A percentile compares a stretch with the other conserved stretches of the same genome.
These are phyloP conservation scores for Trichonephila clavata DNA, from an alignment of 1,140 invertebrate species.

Conservation along the genomic window DNA sequence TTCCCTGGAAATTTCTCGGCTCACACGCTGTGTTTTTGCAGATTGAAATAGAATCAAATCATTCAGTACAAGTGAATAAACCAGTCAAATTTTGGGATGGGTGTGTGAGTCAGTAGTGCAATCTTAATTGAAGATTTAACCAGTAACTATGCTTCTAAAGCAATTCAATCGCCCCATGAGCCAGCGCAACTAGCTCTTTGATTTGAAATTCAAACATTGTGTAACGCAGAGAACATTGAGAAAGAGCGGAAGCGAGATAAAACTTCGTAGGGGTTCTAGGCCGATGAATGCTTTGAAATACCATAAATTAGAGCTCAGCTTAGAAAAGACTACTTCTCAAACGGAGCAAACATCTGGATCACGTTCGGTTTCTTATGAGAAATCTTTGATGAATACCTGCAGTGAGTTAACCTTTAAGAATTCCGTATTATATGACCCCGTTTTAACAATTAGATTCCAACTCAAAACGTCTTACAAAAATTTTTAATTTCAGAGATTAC, in stretches of 20 bases:
- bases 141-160: neutral
- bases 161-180: neutral
- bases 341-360: neutral
- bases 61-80: neutral
- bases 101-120: neutral
- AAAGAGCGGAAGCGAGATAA: neutral
- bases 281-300: neutral
- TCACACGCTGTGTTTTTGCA: neutral
- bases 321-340: neutral
- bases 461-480: neutral
- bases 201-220: neutral
- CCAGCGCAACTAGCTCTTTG: neutral
- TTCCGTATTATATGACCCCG: neutral
- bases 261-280: neutral
- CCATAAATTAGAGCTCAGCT: neutral
- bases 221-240: neutral
- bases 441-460: neutral
- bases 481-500: neutral
- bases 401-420: neutral
- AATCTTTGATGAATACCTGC: neutral
- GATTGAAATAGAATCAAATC: neutral
- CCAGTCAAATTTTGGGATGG: neutral
- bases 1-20: neutral
- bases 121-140: slow-evolving; percentile 35
- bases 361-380: neutral